phyloP scores from a whole-genome alignment of 2,797 vertebrate species.

The Acrossocheilus fasciatus region DNA sequence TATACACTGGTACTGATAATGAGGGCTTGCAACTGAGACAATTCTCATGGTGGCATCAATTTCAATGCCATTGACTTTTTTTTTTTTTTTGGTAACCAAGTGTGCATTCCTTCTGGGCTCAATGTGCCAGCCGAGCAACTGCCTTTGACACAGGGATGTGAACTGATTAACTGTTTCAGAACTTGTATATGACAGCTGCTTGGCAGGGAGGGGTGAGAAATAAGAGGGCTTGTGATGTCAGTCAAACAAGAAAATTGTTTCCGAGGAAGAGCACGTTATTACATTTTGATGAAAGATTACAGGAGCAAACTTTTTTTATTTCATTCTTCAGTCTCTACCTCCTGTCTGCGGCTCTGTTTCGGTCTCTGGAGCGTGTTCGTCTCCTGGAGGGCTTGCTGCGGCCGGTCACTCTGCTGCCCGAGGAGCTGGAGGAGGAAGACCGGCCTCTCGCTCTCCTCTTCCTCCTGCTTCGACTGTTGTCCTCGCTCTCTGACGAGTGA shows the following conservation, averaged over 20 bases:
- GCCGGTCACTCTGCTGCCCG: conserved; percentile 83
- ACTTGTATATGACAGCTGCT: conserved; percentile 3
- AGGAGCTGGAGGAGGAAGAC: conserved; percentile 85
- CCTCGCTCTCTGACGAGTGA: conserved; percentile 92
- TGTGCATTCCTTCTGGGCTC: neutral
- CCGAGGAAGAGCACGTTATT: conserved; percentile 1
- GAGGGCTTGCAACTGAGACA: neutral
- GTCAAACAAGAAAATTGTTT: neutral
- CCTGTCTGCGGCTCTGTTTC: conserved; percentile 68
- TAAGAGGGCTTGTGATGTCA: conserved; percentile 3
- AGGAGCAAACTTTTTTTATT: conserved; percentile 2
- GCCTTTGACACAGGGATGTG: neutral
- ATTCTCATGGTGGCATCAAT: neutral
- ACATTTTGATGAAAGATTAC: conserved; percentile 28
- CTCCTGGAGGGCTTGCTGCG: conserved; percentile 85
- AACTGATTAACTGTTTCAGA: neutral
- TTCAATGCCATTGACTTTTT: neutral
- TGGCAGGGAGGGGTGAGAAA: neutral
- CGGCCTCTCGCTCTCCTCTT: conserved; percentile 87
- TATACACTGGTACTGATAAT: neutral
- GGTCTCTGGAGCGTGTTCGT: conserved; percentile 83
- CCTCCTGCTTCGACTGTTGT: conserved; percentile 85
- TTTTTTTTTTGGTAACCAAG: no score
- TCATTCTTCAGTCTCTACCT: conserved; percentile 63
- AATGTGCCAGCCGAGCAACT: neutral